Evolutionary conservation across 2,113 vertebrate species (phyloP), one percentile per base, ranked within the genome.

Genomic region (Heptranchias perlo): DNA sequence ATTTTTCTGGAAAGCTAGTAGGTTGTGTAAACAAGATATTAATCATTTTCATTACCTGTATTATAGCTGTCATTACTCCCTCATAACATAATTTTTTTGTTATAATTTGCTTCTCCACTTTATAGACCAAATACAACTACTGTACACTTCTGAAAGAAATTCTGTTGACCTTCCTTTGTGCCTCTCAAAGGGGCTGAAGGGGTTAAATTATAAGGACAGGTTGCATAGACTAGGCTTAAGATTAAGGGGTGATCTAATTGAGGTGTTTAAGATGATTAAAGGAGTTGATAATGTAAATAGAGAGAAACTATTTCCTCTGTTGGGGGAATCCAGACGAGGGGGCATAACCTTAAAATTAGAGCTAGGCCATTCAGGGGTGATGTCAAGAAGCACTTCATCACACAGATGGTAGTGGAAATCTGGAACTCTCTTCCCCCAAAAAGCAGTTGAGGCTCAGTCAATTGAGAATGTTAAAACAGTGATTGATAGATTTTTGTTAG

Each of bases 21-120:
- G 89, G 58, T 93, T 93, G 58, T 62, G 58, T 64, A 93, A 93
- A 93, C 89, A 93, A 93, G 89, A 93, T 93, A 93, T 93, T 93
- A 93, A 93, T 93, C 89, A 93, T 93, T 93, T 93, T 64, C 89
- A 93, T 62, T 93, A 93, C 58, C 61, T 93, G 58, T 93, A 25
- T 93, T 93, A 93, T 58, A 93, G 89, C 89, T 93, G 89, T 62
- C 89, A 64, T 62, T 93, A 93, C 61, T 93, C 58, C 58, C 89
- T 62, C 89, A 93, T 93, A 62, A 62, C 89, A 93, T 62, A 39
- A 93, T 93, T 93, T 61, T 64, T n/a, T 93, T 93, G 89, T 93
- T 93, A 93, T 39, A 93, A 93, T n/a, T 93, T 39, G 61, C 58
- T 93, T 93, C 54, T 64, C 35, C 58, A 23, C 18, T 93, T 93